These are phyloP conservation scores for Drosophila bifasciata DNA, from an alignment of 1,140 invertebrate species.

Conservation along the genomic window DNA sequence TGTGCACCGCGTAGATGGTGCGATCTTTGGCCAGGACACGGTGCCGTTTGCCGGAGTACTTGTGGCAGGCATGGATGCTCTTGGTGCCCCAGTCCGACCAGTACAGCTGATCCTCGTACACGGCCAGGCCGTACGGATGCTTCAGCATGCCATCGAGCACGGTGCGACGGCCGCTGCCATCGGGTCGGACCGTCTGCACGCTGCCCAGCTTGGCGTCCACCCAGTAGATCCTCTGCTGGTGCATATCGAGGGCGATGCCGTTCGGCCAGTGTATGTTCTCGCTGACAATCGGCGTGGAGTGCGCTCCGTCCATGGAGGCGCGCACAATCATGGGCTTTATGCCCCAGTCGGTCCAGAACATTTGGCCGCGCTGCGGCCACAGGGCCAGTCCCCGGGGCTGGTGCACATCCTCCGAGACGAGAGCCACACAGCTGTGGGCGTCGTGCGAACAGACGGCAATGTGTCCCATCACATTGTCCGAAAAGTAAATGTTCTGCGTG, in stretches of 20 bases:
- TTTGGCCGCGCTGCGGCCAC: conserved; percentile 87
- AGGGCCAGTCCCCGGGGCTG: conserved; percentile 88
- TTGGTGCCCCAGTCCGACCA: conserved; percentile 92
- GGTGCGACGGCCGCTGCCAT: conserved; percentile 89
- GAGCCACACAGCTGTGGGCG: conserved; percentile 87
- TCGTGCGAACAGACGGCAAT: conserved; percentile 90
- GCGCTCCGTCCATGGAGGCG: conserved; percentile 93
- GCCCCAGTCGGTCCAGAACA: conserved; percentile 96
- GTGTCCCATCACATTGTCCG: conserved; percentile 88
- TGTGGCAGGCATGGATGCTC: conserved; percentile 88
- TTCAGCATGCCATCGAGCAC: conserved; percentile 86
- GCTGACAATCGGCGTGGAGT: conserved; percentile 86
- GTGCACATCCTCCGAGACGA: conserved; percentile 86
- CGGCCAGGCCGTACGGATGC: conserved; percentile 92
- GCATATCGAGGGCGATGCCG: conserved; percentile 94
- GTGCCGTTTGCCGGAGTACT: conserved; percentile 88
- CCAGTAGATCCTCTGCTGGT: conserved; percentile 91
- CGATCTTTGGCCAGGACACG: conserved; percentile 84
- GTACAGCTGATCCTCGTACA: conserved; percentile 94
- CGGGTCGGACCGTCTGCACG: conserved; percentile 91
- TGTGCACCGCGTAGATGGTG: conserved; percentile 87
- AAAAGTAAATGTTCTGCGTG: conserved; percentile 91
- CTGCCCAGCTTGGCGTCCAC: conserved; percentile 89
- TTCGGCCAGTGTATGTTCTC: conserved; percentile 92
- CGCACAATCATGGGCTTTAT: conserved; percentile 89